Conservation (phyloP, 1,140 invertebrate species). For the Pseudomyrmex cubaensis region DNA sequence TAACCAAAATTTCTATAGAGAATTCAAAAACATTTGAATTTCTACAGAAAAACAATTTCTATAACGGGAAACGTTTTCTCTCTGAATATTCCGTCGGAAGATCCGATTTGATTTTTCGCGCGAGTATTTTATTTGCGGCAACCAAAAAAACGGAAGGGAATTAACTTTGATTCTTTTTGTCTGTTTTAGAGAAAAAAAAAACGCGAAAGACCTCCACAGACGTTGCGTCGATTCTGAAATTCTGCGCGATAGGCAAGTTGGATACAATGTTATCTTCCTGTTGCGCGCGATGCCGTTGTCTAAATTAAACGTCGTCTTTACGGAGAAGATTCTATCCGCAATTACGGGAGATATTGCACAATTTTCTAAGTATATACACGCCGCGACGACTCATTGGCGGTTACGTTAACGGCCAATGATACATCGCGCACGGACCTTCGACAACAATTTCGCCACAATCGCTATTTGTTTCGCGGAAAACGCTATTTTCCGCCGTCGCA, state of each 20-base stretch:
- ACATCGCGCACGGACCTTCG: neutral
- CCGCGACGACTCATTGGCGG: constrained; percentile 27
- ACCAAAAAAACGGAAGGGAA: neutral
- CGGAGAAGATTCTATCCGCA: neutral
- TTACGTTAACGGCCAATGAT: constrained; percentile 19
- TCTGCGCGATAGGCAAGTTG: constrained; percentile 10
- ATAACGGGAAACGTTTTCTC: too few relatives aligned
- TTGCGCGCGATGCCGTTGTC: neutral
- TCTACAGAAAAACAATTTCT: too few relatives aligned
- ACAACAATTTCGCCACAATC: neutral
- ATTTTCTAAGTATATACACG: constrained; percentile 28
- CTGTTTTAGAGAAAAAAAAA: neutral
- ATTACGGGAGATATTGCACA: constrained; percentile 33
- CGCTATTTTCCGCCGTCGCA: neutral
- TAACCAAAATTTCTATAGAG: too few relatives aligned
- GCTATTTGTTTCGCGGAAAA: constrained; percentile 30
- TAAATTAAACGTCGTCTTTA: neutral
- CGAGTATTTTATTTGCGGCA: too few relatives aligned
- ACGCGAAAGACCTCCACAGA: neutral
- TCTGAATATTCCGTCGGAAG: too few relatives aligned
- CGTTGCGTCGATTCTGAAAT: neutral
- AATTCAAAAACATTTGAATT: too few relatives aligned
- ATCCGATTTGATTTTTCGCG: too few relatives aligned
- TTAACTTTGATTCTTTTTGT: neutral
- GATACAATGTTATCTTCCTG: neutral